Base-by-base conservation (phyloP, 2,797 vertebrate species). In the Enteromius viviparus region DNA sequence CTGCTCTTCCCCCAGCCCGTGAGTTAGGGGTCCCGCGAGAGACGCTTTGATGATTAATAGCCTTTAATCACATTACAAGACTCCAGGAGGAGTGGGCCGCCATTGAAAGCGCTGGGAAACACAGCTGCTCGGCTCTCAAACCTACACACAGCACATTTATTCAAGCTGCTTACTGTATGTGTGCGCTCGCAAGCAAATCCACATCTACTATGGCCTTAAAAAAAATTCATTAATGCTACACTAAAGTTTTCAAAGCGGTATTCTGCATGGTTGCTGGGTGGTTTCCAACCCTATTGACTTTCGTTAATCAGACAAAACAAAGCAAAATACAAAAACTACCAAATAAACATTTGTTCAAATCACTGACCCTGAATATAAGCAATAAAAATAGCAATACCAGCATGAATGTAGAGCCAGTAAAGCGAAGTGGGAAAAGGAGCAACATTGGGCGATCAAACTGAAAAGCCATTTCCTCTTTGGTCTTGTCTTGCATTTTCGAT, bases 21-120 rank as follows among this genome's bases (percentile, higher is more conserved):
- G 93, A 95, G 92, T 95, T 93, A 94, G 93, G 82, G 92, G 91
- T 95, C 94, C 92, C 92, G 58, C 80, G 94, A 93, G 94, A 95
- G 92, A 83, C 88, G 89, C 94, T 94, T 94, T 94, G 93, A 95
- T 94, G 94, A 96, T 95, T 94, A 95, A 95, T 94, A 94, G 93
- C 93, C 92, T 94, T 94, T 95, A 95, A 96, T 95, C 94, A 94
- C 94, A 94, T 95, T 95, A 95, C 94, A 94, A 94, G 93, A 93
- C 92, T 94, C 90, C 87, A 91, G 89, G 47, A 93, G 93, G 91
- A 93, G 93, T 94, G 93, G 93, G 93, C 92, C 89, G 92, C 91
- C 91, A 94, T 93, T 91, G 91, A 93, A 94, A 92, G 93, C 91
- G 90, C 92, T 90, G 92, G 92, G 93, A 94, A 94, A 93, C 88